Evolutionary conservation across 2,797 vertebrate genomes (phyloP).

Genomic region (Pseudochirops corinnae): DNA sequence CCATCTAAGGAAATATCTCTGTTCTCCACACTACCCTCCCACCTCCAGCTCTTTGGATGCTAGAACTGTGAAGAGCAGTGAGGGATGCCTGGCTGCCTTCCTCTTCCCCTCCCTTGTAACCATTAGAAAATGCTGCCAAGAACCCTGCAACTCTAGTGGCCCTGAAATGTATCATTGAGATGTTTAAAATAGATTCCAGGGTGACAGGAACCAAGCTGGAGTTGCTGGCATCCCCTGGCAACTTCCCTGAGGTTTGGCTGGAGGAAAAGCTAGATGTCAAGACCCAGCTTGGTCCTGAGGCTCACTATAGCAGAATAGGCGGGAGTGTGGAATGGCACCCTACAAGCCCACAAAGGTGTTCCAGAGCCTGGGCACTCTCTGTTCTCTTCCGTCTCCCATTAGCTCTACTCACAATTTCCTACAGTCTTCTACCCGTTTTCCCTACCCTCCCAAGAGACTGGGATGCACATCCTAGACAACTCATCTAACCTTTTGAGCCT

Average conservation of each 20-base stretch:
- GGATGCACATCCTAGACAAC: background rate
- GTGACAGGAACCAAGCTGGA: background rate
- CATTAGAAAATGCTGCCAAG: slow-evolving; percentile 72
- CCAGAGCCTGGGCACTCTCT: background rate
- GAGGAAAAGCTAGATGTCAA: background rate
- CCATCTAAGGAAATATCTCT: rapidly evolving
- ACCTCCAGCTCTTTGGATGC: background rate
- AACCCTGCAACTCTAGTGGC: slow-evolving; percentile 53
- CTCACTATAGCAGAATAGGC: background rate
- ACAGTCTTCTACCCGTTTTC: background rate
- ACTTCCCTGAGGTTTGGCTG: slow-evolving; percentile 46
- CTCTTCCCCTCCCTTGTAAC: slow-evolving; percentile 33
- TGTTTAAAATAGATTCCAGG: slow-evolving; percentile 82
- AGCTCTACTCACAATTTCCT: background rate
- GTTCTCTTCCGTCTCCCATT: background rate
- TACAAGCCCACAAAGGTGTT: background rate
- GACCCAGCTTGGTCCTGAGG: background rate
- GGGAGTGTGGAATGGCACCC: background rate
- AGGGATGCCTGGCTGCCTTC: background rate
- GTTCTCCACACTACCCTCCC: background rate
- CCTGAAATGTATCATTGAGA: slow-evolving; percentile 77
- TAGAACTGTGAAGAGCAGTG: background rate
- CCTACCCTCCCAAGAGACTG: background rate
- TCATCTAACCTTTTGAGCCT: background rate
- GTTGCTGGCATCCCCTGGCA: background rate